Base-by-base conservation (phyloP, 2,113 vertebrate genomes). In the Chloebia gouldiae region DNA sequence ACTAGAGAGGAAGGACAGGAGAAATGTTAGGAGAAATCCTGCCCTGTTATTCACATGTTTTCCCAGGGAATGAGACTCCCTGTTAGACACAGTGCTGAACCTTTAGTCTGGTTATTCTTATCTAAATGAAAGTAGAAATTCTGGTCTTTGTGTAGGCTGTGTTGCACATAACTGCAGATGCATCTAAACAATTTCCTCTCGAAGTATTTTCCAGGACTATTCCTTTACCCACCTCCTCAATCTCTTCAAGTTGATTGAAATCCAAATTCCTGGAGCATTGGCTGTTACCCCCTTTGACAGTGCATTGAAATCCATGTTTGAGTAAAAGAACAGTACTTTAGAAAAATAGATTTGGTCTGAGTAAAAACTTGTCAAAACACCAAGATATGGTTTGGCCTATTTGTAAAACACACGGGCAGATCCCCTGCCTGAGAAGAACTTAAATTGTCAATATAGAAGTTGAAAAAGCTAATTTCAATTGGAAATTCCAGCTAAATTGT, bases 401-500 rank as follows among this genome's bases (percentile, higher is more conserved):
- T 93, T 69, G 88, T 88, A 81, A 94, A 96, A 86, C 31, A 61
- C 70, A 94, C 2, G 12, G 85, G 85, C 79, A 96, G 88, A 94
- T 95, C 72, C 88, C 69, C 80, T 86, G 86, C 86, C 86, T 81
- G 93, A 93, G 68, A 94, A 88, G 88, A 88, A 93, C 83, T 96
- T 81, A 88, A 95, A 86, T 94, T 22, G 53, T 84, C 90, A 92
- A 83, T 93, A 83, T 75, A 64, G 95, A 94, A 86, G 88, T 88
- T 93, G 18, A 71, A 92, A 92, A 96, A 94, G 94, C 93, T 76
- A 53, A 42, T 96, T 96, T 96, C 90, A 92, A 90, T 96, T 96
- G 96, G 92, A 96, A 96, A 96, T 97, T 96, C 96, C 95, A 94
- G 92, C 88, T 88, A 93, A 96, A 96, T 97, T 97, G 93, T 96